A percentile compares a stretch with the other conserved stretches of the same genome.
Conservation (phyloP, 1,140 invertebrate genomes). For the Diprion similis region DNA sequence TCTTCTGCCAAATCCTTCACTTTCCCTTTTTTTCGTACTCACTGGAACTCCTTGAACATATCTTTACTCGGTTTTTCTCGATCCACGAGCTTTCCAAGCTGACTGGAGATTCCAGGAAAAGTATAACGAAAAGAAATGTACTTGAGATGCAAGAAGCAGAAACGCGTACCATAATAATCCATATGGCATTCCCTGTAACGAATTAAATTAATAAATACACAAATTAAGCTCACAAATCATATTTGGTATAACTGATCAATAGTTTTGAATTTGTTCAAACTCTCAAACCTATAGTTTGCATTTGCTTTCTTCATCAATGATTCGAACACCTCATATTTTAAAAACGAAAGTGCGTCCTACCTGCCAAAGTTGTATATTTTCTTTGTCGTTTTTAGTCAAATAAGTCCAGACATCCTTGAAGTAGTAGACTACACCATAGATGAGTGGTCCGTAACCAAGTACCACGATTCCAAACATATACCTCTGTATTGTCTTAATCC, state of each 20-base stretch:
- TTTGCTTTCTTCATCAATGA: slow-evolving; percentile 12
- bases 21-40: neutral
- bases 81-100: slow-evolving; percentile 84
- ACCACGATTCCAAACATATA: slow-evolving; percentile 83
- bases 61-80: slow-evolving; percentile 61
- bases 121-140: slow-evolving; percentile 89
- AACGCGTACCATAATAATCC: slow-evolving; percentile 95
- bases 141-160: slow-evolving; percentile 85
- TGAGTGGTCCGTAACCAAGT: slow-evolving; percentile 81
- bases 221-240: slow-evolving; percentile 13
- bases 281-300: slow-evolving; percentile 14
- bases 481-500: slow-evolving; percentile 76
- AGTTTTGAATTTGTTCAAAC: neutral
- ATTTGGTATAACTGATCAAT: neutral
- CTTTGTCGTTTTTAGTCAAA: slow-evolving; percentile 70
- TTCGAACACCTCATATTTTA: slow-evolving; percentile 5
- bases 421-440: slow-evolving; percentile 84
- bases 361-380: slow-evolving; percentile 80
- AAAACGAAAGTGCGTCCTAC: slow-evolving; percentile 58
- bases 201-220: slow-evolving; percentile 37
- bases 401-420: slow-evolving; percentile 86
- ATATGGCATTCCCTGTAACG: slow-evolving; percentile 85
- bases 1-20: neutral
- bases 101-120: slow-evolving; percentile 87
- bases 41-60: neutral